Evolutionary conservation across 2,113 vertebrate species (phyloP), one percentile per base, ranked within the genome.

Genomic region (Isichthys henryi): DNA sequence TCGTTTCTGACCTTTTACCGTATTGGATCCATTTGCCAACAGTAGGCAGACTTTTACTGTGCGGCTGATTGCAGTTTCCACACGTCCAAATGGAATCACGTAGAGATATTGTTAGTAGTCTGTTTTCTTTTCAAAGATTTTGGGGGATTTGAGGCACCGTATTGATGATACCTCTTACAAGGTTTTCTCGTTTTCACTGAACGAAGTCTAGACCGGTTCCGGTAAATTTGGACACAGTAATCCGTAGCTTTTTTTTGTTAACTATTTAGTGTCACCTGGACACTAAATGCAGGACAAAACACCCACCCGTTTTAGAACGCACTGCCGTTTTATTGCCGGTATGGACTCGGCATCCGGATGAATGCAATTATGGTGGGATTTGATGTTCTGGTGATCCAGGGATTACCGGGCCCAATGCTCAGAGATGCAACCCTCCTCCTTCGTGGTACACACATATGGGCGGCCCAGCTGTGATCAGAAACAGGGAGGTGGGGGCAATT

Each of bases 351-450:
- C 94, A 94, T 96, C 95, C 94, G 94, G 94, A 96, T 96, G 92
- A 94, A 95, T 94, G 95, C 95, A 96, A 96, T 96, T 96, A 96
- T 94, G 94, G 94, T 95, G 93, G 96, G 96, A 96, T 96, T 96
- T 96, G 95, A 95, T 95, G 94, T 96, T 95, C 93, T 93, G 95
- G 92, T 96, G 95, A 94, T 94, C 93, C 95, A 94, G 94, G 95
- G 95, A 95, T 96, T 95, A 95, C 93, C 91, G 93, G 93, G 94
- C 95, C 93, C 95, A 94, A 94, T 94, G 95, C 94, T 84, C 93
- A 95, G 94, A 93, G 94, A 94, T 93, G 77, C 94, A 95, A 93
- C 93, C 93, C 93, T 93, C 94, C 92, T 94, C 94, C 95, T 95
- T 91, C 95, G 95, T 95, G 95, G 95, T 94, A 93, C 91, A 93